phyloP scores from a whole-genome alignment of 2,888 invertebrate species.

The Gastrophysa polygoni region DNA sequence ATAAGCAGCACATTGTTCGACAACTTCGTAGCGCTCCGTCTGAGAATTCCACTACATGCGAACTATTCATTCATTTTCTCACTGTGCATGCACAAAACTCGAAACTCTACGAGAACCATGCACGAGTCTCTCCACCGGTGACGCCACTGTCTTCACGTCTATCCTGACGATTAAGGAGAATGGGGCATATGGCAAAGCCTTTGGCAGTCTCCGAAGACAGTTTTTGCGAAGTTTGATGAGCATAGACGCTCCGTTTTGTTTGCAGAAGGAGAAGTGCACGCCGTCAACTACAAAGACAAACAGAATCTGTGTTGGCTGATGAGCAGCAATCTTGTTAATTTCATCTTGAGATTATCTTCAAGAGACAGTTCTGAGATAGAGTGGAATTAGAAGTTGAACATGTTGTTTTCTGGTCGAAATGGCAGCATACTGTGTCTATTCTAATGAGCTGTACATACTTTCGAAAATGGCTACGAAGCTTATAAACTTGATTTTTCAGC shows the following conservation, averaged over 20 bases:
- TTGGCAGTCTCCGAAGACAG: constrained; percentile 21
- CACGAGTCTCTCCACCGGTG: too few species aligned
- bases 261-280: constrained; percentile 16
- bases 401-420: too few species aligned
- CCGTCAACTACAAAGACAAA: constrained; percentile 41
- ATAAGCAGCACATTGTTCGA: too few species aligned
- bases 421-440: too few species aligned
- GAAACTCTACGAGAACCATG: too few species aligned
- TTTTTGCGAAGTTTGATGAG: constrained; percentile 23
- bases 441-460: too few species aligned
- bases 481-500: too few species aligned
- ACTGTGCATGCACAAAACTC: too few species aligned
- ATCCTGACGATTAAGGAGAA: not conserved
- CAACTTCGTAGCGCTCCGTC: too few species aligned
- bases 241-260: constrained; percentile 24
- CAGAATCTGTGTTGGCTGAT: constrained; percentile 39
- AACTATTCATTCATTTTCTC: too few species aligned
- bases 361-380: not conserved
- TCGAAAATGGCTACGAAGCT: too few species aligned
- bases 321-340: constrained; percentile 23
- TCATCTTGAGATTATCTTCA: constrained; percentile 11
- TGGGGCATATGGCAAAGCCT: constrained; percentile 1
- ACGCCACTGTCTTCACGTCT: not conserved
- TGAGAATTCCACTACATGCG: too few species aligned
- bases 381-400: not conserved